Base-by-base conservation (phyloP, 2,888 invertebrate species). In the Panorpa germanica region DNA sequence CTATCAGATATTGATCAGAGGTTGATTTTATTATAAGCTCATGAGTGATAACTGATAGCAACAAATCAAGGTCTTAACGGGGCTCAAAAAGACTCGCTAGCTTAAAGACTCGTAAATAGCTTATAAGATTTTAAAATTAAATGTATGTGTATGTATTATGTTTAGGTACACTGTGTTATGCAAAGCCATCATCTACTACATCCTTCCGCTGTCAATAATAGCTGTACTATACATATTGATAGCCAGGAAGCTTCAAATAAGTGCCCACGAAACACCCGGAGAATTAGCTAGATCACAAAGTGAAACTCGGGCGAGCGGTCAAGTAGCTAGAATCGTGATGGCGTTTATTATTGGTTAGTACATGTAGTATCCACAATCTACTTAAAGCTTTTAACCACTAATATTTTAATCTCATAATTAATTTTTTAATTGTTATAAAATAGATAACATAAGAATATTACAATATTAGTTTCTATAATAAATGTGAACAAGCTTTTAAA, bases 321-420 rank as follows among this genome's bases (percentile, higher is more conserved):
- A 78, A 46, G 82, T 85, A 9, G 83, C 85, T 8, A 75, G 85
- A 43, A 86, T 90, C 64, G 90, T 91, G 10, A 66, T 91, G 25
- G 71, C 83, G 12, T 88, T 91, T 52, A 86, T 90, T 18, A 63
- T 86, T 29, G 66, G 68, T 68, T 44, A 56, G 63, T 53, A 30
- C 9, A 28, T 31, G 11, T 24, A 21, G 18, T 9, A 29, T 18
- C 14, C 8, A 13, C 9, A 8, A 7, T 7, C 8, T 9, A 12
- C 10, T n/a, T 9, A 8, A n/a, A 25, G 8, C 12, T 25, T 25
- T n/a, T n/a, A n/a, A n/a, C n/a, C n/a, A n/a, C n/a, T n/a, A n/a
- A n/a, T n/a, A n/a, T n/a, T n/a, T n/a, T n/a, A n/a, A n/a, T n/a
- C n/a, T n/a, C n/a, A n/a, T n/a, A n/a, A n/a, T n/a, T n/a, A n/a